Evolutionary conservation across 2,113 vertebrate species (phyloP), one percentile per base, ranked within the genome.

Genomic region (Calidris pugnax): DNA sequence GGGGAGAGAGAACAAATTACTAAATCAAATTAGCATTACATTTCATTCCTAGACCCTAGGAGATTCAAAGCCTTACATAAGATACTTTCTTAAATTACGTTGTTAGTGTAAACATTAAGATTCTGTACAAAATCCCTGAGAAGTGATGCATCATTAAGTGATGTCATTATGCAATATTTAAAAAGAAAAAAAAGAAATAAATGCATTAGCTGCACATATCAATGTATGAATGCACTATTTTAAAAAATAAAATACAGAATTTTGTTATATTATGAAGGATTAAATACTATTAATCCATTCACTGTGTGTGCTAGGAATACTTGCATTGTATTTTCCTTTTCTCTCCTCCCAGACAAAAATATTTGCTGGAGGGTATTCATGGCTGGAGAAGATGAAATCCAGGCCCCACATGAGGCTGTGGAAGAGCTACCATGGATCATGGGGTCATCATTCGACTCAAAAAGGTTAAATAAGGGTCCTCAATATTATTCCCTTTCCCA

Each of bases 11-110:
- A 94, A 93, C 51, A 97, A 98, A 96, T 98, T 92, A 87, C 92
- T 97, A 96, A 95, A 95, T 97, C 95, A 95, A 95, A 95, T 98
- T 96, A 97, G 89, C 87, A 89, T 97, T 96, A 64, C 33, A 71
- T 97, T 97, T 98, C 92, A 97, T 91, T 96, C 81, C 72, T 90
- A 95, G 86, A 51, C 79, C 87, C 72, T 95, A 83, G 95, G 91
- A 96, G 86, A 94, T 51, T 91, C 63, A 63, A 87, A 81, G 68
- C 94, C 97, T 96, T 97, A 97, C 93, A 94, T 93, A 94, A 95
- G 84, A 93, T 85, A 27, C 62, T 95, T 89, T 88, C 93, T 96
- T 94, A 89, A 95, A 95, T 98, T 95, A 85, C 55, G 2, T 37
- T 94, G 71, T 87, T 94, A 89, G 74, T 62, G 43, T 87, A 92